Percentiles rank a stretch among this genome's conserved stretches.
These are phyloP conservation scores for Periophthalmus magnuspinnatus DNA, from an alignment of 2,797 vertebrate genomes.

Conservation along the genomic window DNA sequence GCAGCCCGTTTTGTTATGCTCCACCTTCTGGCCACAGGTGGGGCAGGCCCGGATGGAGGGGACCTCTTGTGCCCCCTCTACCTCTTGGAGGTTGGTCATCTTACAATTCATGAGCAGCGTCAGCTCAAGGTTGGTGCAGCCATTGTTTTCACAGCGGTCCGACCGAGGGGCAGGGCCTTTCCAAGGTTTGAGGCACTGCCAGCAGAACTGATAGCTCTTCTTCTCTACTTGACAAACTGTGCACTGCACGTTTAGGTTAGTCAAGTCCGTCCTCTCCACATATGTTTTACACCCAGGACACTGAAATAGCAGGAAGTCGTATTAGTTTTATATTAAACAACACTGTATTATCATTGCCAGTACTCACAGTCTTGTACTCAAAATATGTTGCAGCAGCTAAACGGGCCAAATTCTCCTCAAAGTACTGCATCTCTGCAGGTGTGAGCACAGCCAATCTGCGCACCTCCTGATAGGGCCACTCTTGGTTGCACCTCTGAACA, in stretches of 20 bases:
- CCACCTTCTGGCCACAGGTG: constrained; percentile 51
- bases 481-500: constrained; percentile 38
- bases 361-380: constrained; percentile 56
- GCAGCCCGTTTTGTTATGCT: constrained; percentile 36
- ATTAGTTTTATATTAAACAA: background rate
- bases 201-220: constrained; percentile 52
- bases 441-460: constrained; percentile 66
- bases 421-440: constrained; percentile 64
- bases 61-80: constrained; percentile 32
- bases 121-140: constrained; percentile 47
- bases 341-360: background rate
- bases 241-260: constrained; percentile 58
- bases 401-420: constrained; percentile 60
- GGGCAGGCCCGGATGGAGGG: constrained; percentile 58
- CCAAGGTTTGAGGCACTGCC: constrained; percentile 62
- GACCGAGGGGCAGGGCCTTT: constrained; percentile 34
- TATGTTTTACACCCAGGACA: constrained; percentile 53
- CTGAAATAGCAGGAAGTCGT: constrained; percentile 25
- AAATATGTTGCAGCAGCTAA: constrained; percentile 55
- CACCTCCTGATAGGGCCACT: constrained; percentile 71
- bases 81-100: constrained; percentile 24
- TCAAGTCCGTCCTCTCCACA: constrained; percentile 41
- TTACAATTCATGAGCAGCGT: constrained; percentile 33
- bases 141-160: constrained; percentile 27
- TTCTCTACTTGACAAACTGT: constrained; percentile 39